A percentile compares a stretch with the other conserved stretches of the same genome.
Conservation (phyloP, 2,888 invertebrate genomes). For the Conops quadrifasciatus region DNA sequence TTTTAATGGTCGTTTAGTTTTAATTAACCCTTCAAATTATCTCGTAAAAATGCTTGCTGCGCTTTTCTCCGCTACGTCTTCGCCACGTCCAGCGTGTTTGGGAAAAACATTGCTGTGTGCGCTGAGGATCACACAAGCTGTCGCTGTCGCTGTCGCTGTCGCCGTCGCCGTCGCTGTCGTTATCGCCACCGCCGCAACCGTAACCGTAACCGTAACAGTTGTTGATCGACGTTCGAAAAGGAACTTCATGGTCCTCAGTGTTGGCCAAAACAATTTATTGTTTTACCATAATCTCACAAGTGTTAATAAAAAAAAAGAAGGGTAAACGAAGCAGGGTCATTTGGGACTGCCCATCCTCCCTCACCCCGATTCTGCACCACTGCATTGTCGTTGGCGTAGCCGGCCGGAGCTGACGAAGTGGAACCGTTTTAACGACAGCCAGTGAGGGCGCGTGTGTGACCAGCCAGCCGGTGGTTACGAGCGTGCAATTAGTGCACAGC, state of each 20-base stretch:
- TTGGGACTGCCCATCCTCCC: not conserved
- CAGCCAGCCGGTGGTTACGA: conserved; percentile 6
- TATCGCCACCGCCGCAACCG: not conserved
- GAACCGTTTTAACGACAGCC: conserved; percentile 27
- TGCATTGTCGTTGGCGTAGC: not conserved
- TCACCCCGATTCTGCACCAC: not conserved
- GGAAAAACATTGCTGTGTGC: too few relatives aligned
- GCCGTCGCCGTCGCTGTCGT: not conserved
- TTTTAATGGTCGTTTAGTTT: conserved; percentile 33
- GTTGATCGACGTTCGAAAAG: not conserved
- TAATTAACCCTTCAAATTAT: conserved; percentile 29
- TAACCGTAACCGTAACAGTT: conserved; percentile 23
- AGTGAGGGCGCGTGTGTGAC: conserved; percentile 11
- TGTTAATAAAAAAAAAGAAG: conserved; percentile 27
- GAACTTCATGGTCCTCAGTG: conserved; percentile 11
- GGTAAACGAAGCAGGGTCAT: not conserved
- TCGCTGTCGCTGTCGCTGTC: not conserved
- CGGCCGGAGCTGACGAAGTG: not conserved
- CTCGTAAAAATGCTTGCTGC: not conserved
- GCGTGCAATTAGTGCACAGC: conserved; percentile 14
- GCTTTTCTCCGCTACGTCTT: not conserved
- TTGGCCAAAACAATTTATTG: conserved; percentile 31
- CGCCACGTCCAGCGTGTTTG: not conserved
- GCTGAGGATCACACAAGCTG: conserved; percentile 14
- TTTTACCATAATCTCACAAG: conserved; percentile 27